Percentiles rank a stretch among this genome's conserved stretches.
These are phyloP conservation scores for Xylocampa areola DNA, from an alignment of 2,888 invertebrate species.

Conservation along the genomic window DNA sequence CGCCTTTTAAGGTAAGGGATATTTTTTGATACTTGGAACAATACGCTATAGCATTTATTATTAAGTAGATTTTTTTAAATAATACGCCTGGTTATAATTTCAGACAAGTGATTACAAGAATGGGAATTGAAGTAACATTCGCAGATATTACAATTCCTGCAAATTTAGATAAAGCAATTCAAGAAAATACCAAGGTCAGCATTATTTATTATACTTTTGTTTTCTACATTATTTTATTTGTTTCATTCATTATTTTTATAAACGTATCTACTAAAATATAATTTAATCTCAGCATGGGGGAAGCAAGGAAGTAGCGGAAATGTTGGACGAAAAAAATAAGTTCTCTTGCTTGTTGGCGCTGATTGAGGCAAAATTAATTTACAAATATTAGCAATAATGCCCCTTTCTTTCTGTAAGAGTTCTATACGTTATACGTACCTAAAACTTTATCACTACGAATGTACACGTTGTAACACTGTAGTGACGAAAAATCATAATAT, in stretches of 20 bases:
- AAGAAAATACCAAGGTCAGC: slow-evolving; percentile 95
- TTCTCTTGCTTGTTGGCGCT: too few relatives aligned
- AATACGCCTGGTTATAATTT: slow-evolving; percentile 74
- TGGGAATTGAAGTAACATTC: slow-evolving; percentile 94
- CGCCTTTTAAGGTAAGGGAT: slow-evolving; percentile 89
- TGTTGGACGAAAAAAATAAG: too few relatives aligned
- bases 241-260: neutral
- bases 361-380: too few relatives aligned
- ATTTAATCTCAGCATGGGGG: too few relatives aligned
- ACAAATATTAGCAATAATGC: too few relatives aligned
- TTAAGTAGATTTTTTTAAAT: slow-evolving; percentile 2
- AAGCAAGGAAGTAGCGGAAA: too few relatives aligned
- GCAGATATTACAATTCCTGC: slow-evolving; percentile 93
- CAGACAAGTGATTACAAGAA: slow-evolving; percentile 89
- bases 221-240: neutral
- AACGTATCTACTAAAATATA: neutral
- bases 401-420: too few relatives aligned
- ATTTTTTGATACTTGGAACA: neutral
- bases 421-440: too few relatives aligned
- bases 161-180: slow-evolving; percentile 92
- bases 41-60: too few relatives aligned
- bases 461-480: slow-evolving; percentile 26
- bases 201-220: neutral
- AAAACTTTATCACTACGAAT: slow-evolving; percentile 28
- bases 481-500: slow-evolving; percentile 57